Conservation (phyloP, 2,113 vertebrate genomes). For the Dunckerocampus dactyliophorus region DNA sequence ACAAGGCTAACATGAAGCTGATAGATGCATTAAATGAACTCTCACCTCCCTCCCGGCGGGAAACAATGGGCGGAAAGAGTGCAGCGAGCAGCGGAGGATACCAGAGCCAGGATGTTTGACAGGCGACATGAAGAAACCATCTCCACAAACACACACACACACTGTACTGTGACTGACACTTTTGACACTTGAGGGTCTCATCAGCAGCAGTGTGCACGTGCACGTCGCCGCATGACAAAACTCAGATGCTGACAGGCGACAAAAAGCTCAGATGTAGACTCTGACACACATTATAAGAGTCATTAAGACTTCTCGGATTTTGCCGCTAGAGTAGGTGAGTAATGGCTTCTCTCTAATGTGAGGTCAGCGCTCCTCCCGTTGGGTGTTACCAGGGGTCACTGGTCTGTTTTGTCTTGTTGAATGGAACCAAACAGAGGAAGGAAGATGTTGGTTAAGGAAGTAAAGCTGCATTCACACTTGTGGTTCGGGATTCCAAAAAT, state of each 20-base stretch:
- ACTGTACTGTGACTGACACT: neutral
- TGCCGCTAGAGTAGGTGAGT: neutral
- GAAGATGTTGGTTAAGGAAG: neutral
- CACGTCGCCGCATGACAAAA: neutral
- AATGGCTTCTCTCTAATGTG: neutral
- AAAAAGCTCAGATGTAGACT: neutral
- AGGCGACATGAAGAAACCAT: constrained; percentile 14
- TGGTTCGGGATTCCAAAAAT: too few species aligned
- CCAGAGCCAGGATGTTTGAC: constrained; percentile 60
- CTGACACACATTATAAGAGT: neutral
- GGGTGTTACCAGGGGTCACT: constrained; percentile 28
- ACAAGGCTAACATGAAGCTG: constrained; percentile 12
- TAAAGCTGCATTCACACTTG: too few species aligned
- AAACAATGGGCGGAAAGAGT: constrained; percentile 69
- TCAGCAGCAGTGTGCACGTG: neutral
- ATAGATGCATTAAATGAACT: constrained; percentile 14
- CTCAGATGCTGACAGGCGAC: neutral
- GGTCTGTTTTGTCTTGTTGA: constrained; percentile 7
- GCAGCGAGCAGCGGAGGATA: constrained; percentile 32
- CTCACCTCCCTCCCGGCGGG: constrained; percentile 25
- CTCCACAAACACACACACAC: neutral
- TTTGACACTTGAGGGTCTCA: neutral
- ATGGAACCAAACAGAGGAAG: constrained; percentile 4
- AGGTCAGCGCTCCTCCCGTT: constrained; percentile 32
- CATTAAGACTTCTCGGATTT: neutral